Conservation (phyloP, 2,797 vertebrate genomes). For the Phaenicophaeus curvirostris region DNA sequence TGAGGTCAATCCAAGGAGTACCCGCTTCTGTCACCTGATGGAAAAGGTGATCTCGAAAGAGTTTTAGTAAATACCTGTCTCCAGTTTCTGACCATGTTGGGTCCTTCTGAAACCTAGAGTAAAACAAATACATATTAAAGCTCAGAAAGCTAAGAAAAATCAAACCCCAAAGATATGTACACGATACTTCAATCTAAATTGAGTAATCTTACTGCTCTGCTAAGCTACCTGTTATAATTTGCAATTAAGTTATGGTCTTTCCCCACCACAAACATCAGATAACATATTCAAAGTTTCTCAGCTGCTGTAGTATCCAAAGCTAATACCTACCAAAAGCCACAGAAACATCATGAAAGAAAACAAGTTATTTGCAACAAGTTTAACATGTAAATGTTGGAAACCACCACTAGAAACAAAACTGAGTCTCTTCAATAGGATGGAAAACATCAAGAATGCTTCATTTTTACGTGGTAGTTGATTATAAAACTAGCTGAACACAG, state of each 20-base stretch:
- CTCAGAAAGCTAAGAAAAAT: not conserved
- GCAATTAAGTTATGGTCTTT: not conserved
- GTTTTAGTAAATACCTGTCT: constrained; percentile 97
- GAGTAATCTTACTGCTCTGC: not conserved
- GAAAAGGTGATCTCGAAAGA: constrained; percentile 99
- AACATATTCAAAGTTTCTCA: not conserved
- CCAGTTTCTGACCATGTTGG: constrained; percentile 98
- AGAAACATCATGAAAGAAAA: not conserved
- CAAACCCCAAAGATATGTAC: not conserved
- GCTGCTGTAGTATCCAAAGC: not conserved
- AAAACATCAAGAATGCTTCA: not conserved
- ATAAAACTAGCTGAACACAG: not conserved
- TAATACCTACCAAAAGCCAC: not conserved
- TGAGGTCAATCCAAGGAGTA: constrained; percentile 98
- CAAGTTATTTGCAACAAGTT: not conserved
- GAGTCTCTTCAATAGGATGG: not conserved
- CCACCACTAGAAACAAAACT: not conserved
- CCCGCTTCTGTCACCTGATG: constrained; percentile 98
- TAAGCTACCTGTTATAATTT: not conserved
- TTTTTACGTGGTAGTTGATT: not conserved
- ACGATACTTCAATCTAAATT: not conserved
- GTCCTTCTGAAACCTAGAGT: constrained; percentile 95
- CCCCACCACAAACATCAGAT: not conserved
- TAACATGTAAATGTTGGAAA: not conserved
- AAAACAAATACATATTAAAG: constrained; percentile 62